These are phyloP conservation scores for Catamblyrhynchus diadema DNA, from an alignment of 2,797 vertebrate genomes.

Conservation along the genomic window DNA sequence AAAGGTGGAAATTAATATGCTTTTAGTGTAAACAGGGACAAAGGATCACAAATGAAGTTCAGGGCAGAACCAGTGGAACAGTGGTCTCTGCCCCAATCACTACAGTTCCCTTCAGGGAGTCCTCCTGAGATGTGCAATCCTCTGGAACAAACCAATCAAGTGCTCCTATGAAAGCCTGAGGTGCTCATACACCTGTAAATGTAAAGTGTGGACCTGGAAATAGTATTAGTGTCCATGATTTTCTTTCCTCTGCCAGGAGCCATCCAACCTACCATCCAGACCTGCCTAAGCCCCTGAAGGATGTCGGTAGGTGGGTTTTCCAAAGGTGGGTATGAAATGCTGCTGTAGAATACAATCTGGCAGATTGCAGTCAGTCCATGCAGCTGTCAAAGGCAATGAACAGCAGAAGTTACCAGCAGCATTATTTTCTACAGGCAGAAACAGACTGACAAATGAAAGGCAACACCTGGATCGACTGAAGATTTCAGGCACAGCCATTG, in stretches of 20 bases:
- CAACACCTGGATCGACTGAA: fast-evolving
- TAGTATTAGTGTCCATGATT: background rate
- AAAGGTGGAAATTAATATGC: background rate
- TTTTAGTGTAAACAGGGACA: background rate
- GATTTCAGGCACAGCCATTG: fast-evolving
- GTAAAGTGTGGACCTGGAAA: fast-evolving
- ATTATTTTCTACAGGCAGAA: background rate
- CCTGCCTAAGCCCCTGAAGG: background rate
- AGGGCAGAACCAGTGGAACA: background rate
- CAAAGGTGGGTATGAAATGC: background rate
- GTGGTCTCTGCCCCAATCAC: background rate
- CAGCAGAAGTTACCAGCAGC: background rate
- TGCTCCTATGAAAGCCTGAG: background rate
- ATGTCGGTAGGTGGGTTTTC: background rate
- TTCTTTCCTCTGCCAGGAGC: background rate
- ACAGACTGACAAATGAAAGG: background rate
- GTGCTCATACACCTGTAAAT: background rate
- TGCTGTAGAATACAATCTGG: background rate
- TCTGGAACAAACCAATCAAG: fast-evolving
- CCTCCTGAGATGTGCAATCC: background rate
- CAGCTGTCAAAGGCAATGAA: background rate
- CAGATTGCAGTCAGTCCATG: background rate
- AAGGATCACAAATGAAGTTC: background rate
- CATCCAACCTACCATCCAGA: background rate
- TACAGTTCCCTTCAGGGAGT: background rate